phyloP scores from a whole-genome alignment of 2,888 invertebrate genomes.

The Eilema depressum region DNA sequence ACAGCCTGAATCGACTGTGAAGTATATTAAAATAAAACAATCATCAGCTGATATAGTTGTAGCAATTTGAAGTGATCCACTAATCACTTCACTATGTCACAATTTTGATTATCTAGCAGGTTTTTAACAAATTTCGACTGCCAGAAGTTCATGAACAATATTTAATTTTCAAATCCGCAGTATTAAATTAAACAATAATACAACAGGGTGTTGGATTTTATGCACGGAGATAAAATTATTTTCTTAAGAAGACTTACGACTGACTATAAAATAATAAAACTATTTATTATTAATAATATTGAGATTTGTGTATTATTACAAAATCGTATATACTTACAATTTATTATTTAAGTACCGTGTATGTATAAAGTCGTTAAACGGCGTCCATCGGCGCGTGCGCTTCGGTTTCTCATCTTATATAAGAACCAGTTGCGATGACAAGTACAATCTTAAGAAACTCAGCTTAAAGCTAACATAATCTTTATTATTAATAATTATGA shows the following conservation, averaged over 20 bases:
- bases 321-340: not conserved
- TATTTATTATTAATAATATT: not conserved
- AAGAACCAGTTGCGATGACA: conserved; percentile 44
- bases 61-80: not conserved
- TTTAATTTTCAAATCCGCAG: not conserved
- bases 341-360: conserved; percentile 6
- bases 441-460: conserved; percentile 33
- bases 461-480: conserved; percentile 21
- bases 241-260: not conserved
- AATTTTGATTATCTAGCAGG: not conserved
- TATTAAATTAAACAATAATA: too few relatives aligned
- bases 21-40: not conserved
- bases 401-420: conserved; percentile 45
- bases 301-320: not conserved
- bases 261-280: not conserved
- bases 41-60: not conserved
- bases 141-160: too few relatives aligned
- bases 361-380: conserved; percentile 13
- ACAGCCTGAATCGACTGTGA: too few relatives aligned
- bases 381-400: conserved; percentile 14
- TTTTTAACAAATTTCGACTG: not conserved
- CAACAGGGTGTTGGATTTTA: too few relatives aligned
- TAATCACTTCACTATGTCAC: too few relatives aligned
- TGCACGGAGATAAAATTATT: not conserved
- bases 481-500: conserved; percentile 26